These are phyloP conservation scores for Azemiops feae DNA, from an alignment of 2,113 vertebrate species.

Conservation along the genomic window DNA sequence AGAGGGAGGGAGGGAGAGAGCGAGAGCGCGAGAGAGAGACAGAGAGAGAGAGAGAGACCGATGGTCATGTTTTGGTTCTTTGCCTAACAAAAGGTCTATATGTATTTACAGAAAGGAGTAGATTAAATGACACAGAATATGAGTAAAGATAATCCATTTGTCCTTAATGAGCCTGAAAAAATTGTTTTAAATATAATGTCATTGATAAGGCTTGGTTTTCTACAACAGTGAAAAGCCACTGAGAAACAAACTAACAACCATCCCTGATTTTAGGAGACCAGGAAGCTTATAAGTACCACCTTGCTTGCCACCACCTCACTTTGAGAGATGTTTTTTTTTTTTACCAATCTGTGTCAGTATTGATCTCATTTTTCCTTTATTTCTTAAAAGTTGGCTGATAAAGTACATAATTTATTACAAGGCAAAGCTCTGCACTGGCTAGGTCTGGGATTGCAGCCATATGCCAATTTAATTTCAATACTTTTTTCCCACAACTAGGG, in stretches of 20 bases:
- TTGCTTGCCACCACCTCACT: background rate
- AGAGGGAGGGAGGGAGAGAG: background rate
- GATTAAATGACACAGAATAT: constrained; percentile 59
- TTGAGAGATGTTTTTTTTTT: background rate
- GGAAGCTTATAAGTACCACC: background rate
- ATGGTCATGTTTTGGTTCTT: background rate
- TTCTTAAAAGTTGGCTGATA: background rate
- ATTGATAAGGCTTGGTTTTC: constrained; percentile 66
- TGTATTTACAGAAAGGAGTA: constrained; percentile 30
- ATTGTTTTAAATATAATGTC: constrained; percentile 63
- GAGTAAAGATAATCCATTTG: constrained; percentile 53
- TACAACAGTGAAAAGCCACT: constrained; percentile 66
- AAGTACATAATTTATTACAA: background rate
- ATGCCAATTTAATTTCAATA: background rate
- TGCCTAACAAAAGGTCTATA: background rate
- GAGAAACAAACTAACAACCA: constrained; percentile 43
- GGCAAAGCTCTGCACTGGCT: background rate
- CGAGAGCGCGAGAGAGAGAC: no score
- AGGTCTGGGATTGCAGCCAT: background rate
- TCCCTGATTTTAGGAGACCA: background rate
- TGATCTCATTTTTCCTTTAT: background rate
- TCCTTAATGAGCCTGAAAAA: constrained; percentile 60
- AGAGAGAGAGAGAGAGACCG: no score
- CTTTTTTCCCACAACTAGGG: background rate
- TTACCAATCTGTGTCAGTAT: background rate